Base-by-base conservation (phyloP, 1,140 invertebrate species). In the Dendrolimus punctatus region DNA sequence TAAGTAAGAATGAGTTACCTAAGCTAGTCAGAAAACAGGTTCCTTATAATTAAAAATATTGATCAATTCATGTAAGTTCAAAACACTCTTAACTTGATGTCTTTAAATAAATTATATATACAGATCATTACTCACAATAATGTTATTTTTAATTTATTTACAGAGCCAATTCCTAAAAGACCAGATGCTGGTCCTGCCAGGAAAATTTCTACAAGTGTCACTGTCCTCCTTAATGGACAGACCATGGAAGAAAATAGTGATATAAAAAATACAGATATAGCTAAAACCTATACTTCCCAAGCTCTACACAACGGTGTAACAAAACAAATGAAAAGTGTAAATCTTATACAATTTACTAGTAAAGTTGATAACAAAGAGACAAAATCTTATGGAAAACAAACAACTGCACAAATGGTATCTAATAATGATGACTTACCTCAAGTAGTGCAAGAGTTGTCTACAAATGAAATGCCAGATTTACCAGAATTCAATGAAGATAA, bases 111-210 rank as follows among this genome's bases (percentile, higher is more conserved):
- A 42, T 7, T 42, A 42, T 2, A 4, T 42, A 42, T 6, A 6
- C 6, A 42, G 41, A 42, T 42, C n/a, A 42, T 45, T 45, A 9
- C n/a, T 45, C 5, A 45, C 43, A 9, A 2, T 6, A 46, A 40
- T 53, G 6, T 5, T 44, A n/a, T 58, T 46, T 52, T 51, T 46
- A 49, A 60, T 45, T 36, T 52, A 55, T 63, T 69, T 77, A 6
- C 60, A 91, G 90, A 76, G 55, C 59, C 78, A 50, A 69, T 74
- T 50, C 89, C 89, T 39, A 44, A 75, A 51, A 76, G 91, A 46
- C 91, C 91, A 2, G 46, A 50, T 10, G 69, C 60, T 57, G 92
- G 92, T 23, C 91, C 91, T 58, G 90, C 87, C 49, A 89, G 90
- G 36, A 58, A 65, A 51, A 74, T 92, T 46, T 78, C 88, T 43